Evolutionary conservation across 2,797 vertebrate genomes (phyloP).

Genomic region (Xerus rutilus): DNA sequence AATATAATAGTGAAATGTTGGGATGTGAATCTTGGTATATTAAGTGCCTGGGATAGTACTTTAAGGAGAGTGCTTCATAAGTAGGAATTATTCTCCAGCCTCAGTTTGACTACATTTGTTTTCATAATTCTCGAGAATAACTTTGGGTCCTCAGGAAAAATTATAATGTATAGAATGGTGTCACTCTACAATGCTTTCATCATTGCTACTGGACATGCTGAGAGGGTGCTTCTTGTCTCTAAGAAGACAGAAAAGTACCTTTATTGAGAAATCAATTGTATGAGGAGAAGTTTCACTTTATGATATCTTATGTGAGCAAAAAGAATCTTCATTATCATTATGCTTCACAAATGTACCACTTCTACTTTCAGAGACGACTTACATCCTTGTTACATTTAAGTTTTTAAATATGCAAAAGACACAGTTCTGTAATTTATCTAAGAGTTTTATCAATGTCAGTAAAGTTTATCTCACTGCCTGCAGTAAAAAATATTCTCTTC

Average conservation of each 20-base stretch:
- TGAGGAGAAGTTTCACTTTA: background rate
- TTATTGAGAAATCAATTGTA: background rate
- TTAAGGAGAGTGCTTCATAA: background rate
- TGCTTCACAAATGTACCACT: background rate
- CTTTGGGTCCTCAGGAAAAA: background rate
- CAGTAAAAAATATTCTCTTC: slow-evolving; percentile 28
- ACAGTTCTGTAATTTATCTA: slow-evolving; percentile 15
- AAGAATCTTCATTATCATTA: slow-evolving; percentile 24
- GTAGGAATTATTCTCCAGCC: background rate
- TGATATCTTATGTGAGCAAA: background rate
- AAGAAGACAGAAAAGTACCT: background rate
- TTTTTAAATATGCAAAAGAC: background rate
- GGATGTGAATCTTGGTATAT: background rate
- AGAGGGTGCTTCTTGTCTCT: background rate
- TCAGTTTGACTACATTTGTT: background rate
- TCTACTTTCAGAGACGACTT: slow-evolving; percentile 16
- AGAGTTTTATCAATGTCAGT: slow-evolving; percentile 31
- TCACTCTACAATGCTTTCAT: background rate
- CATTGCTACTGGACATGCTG: background rate
- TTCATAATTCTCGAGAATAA: background rate
- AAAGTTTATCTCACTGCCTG: background rate
- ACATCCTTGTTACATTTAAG: slow-evolving; percentile 9
- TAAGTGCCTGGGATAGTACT: background rate
- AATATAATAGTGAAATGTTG: background rate
- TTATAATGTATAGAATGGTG: background rate